Conservation (phyloP, 2,888 invertebrate species). For the Antheraea yamamai region DNA sequence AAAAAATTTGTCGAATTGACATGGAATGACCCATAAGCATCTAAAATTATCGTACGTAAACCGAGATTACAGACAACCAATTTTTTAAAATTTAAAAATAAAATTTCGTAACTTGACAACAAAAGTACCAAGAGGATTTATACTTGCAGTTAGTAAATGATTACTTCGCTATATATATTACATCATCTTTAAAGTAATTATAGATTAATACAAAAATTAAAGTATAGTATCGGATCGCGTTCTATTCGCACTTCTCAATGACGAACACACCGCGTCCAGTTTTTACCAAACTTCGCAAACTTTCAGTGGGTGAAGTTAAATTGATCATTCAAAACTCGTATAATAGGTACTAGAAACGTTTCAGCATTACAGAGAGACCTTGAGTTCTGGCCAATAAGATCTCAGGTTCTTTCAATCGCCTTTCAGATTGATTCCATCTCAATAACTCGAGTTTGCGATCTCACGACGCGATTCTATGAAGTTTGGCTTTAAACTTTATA, state of each 20-base stretch:
- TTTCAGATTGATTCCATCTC: constrained; percentile 33
- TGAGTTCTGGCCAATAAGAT: constrained; percentile 38
- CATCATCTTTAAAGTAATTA: too few relatives aligned
- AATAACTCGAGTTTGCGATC: constrained; percentile 28
- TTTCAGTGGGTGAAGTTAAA: constrained; percentile 56
- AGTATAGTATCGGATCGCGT: background rate
- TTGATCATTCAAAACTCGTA: constrained; percentile 63
- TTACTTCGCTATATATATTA: too few relatives aligned
- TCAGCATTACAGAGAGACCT: constrained; percentile 35
- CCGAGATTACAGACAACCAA: too few relatives aligned
- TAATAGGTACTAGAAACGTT: constrained; percentile 54
- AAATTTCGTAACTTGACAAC: too few relatives aligned
- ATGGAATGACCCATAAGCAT: too few relatives aligned
- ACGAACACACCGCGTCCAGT: constrained; percentile 26
- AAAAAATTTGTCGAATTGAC: too few relatives aligned
- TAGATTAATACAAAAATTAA: too few relatives aligned
- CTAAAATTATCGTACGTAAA: too few relatives aligned
- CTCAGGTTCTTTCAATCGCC: constrained; percentile 34
- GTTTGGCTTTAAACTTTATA: constrained; percentile 19
- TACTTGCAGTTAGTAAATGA: too few relatives aligned
- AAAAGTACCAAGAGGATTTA: too few relatives aligned
- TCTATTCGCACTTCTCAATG: background rate
- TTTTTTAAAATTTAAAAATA: too few relatives aligned
- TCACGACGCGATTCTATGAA: constrained; percentile 24
- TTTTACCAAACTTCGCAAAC: constrained; percentile 37